phyloP scores from a whole-genome alignment of 2,113 vertebrate species.

The Sphyrna mokarran region DNA sequence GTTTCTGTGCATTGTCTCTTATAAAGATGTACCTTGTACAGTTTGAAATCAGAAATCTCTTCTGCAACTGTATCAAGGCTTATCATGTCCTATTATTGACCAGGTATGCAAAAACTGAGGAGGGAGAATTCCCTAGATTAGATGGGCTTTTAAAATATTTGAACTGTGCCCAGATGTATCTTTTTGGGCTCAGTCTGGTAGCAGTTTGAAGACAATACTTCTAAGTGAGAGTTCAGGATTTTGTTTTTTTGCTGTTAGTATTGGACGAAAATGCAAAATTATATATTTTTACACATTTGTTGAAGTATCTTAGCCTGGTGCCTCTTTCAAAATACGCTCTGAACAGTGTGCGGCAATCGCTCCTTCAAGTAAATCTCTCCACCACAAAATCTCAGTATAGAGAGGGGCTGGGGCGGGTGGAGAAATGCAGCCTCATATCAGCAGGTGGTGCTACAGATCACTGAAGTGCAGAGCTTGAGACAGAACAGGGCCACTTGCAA shows the following conservation, averaged over 20 bases:
- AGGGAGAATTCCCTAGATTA: background rate
- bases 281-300: conserved; percentile 35
- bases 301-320: conserved; percentile 19
- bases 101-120: conserved; percentile 25
- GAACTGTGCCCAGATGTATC: background rate
- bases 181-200: background rate
- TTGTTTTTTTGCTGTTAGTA: background rate
- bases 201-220: conserved; percentile 19
- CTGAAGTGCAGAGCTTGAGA: conserved; percentile 60
- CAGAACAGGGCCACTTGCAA: conserved; percentile 53
- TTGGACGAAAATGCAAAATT: conserved; percentile 18
- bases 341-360: background rate
- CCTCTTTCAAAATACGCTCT: conserved; percentile 24
- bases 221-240: background rate
- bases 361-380: background rate
- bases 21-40: conserved; percentile 2
- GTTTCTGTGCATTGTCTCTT: conserved; percentile 14
- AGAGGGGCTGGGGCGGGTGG: no score
- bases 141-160: background rate
- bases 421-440: conserved; percentile 43
- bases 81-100: background rate
- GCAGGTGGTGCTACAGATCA: conserved; percentile 53
- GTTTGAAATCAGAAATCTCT: background rate
- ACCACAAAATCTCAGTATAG: background rate
- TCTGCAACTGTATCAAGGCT: background rate